Conservation (phyloP, 2,888 invertebrate species). For the Emmelina monodactyla region DNA sequence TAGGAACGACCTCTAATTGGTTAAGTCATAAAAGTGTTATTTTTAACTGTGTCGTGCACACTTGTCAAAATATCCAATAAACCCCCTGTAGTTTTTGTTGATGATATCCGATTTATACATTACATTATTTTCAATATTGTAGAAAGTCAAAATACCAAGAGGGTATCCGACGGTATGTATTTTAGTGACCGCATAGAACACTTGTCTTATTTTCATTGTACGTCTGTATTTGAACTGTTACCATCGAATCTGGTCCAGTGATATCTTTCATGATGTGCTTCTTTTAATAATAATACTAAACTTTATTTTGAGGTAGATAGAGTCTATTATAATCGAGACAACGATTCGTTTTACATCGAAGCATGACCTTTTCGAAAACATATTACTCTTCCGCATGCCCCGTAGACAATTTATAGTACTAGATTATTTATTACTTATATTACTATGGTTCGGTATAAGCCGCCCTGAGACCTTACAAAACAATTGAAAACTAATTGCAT, state of each 20-base stretch:
- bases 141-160: constrained; percentile 2
- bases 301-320: constrained; percentile 35
- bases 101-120: neutral
- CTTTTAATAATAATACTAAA: constrained; percentile 35
- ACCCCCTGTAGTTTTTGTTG: too few relatives aligned
- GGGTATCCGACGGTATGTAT: constrained; percentile 8
- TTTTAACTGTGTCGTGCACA: too few relatives aligned
- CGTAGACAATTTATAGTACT: constrained; percentile 40
- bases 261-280: constrained; percentile 33
- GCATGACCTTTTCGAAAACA: constrained; percentile 35
- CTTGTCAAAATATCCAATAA: too few relatives aligned
- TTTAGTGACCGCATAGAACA: neutral
- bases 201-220: neutral
- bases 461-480: constrained; percentile 22
- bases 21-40: too few relatives aligned
- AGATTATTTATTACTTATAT: constrained; percentile 24
- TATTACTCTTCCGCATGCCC: constrained; percentile 44
- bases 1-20: too few relatives aligned
- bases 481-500: constrained; percentile 45
- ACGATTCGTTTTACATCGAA: constrained; percentile 31
- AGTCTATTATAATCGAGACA: constrained; percentile 28
- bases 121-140: constrained; percentile 1
- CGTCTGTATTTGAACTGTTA: constrained; percentile 2
- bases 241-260: constrained; percentile 34
- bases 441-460: constrained; percentile 21